phyloP scores from a whole-genome alignment of 2,113 vertebrate species.

The Etia nguti region DNA sequence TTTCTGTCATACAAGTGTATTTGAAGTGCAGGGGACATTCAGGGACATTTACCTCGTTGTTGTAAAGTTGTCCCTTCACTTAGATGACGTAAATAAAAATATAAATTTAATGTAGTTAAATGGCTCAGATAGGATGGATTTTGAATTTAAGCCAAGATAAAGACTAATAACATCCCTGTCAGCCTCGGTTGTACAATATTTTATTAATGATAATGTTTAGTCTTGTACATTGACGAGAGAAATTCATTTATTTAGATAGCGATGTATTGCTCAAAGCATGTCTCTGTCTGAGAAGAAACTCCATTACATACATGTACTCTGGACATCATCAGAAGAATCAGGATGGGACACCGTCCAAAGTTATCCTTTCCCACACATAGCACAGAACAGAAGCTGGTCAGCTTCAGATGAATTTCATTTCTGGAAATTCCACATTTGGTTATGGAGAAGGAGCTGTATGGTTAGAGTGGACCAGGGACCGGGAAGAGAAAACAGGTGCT shows the following conservation, averaged over 20 bases:
- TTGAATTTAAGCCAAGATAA: not conserved
- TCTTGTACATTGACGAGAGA: not conserved
- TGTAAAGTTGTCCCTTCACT: not conserved
- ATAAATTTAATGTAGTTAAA: not conserved
- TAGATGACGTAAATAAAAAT: not conserved
- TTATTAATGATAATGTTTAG: not conserved
- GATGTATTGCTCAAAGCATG: accelerated
- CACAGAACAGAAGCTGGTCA: not conserved
- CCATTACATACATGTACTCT: not conserved
- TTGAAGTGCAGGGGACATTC: not conserved
- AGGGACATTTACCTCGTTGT: not conserved
- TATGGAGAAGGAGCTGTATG: not conserved
- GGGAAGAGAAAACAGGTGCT: not conserved
- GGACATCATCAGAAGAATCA: not conserved
- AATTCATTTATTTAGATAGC: not conserved
- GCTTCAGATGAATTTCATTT: not conserved
- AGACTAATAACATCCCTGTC: not conserved
- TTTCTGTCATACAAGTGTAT: not conserved
- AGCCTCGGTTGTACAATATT: not conserved
- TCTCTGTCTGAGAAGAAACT: not conserved
- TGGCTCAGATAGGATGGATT: not conserved
- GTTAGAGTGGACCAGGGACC: not conserved
- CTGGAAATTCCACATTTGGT: not conserved
- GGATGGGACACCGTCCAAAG: accelerated
- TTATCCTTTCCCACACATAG: not conserved